A percentile compares a stretch with the other conserved stretches of the same genome.
These are phyloP conservation scores for Pseudochaenichthys georgianus DNA, from an alignment of 2,797 vertebrate genomes.

Conservation along the genomic window DNA sequence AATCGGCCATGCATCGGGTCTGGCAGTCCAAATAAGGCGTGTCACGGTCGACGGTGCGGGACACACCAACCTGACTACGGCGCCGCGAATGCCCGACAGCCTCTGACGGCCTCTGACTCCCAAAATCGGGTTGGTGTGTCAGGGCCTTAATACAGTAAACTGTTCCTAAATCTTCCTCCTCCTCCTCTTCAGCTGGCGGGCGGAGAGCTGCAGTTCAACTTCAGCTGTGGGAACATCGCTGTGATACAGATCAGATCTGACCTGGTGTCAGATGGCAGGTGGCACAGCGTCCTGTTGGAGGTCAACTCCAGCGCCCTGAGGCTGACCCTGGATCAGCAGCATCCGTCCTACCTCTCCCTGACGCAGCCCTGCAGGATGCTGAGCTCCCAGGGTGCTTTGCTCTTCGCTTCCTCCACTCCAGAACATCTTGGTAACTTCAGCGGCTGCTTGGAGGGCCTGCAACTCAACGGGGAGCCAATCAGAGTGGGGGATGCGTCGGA, in stretches of 20 bases:
- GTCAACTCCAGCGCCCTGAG: conserved; percentile 81
- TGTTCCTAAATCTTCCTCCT: not conserved
- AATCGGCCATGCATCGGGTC: too few species aligned
- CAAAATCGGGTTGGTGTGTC: too few species aligned
- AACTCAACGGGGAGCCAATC: conserved; percentile 86
- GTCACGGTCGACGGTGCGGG: too few species aligned
- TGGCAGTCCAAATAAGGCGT: too few species aligned
- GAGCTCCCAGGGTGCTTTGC: conserved; percentile 78
- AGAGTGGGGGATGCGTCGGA: conserved; percentile 56
- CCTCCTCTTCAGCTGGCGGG: conserved; percentile 82
- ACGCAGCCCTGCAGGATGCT: conserved; percentile 80
- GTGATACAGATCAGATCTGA: conserved; percentile 77
- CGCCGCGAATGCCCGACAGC: too few species aligned
- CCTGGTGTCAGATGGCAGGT: conserved; percentile 84
- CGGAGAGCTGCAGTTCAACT: conserved; percentile 86
- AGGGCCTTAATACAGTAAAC: accelerated
- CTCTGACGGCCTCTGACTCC: too few species aligned
- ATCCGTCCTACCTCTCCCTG: conserved; percentile 70
- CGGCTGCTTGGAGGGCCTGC: conserved; percentile 90
- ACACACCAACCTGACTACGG: too few species aligned
- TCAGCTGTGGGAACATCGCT: conserved; percentile 80
- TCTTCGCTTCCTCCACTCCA: conserved; percentile 81
- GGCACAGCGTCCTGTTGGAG: conserved; percentile 90
- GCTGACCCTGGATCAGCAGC: conserved; percentile 84
- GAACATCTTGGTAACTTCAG: conserved; percentile 77